Base-by-base conservation (phyloP, 2,113 vertebrate genomes). In the Aspiorhynchus laticeps region DNA sequence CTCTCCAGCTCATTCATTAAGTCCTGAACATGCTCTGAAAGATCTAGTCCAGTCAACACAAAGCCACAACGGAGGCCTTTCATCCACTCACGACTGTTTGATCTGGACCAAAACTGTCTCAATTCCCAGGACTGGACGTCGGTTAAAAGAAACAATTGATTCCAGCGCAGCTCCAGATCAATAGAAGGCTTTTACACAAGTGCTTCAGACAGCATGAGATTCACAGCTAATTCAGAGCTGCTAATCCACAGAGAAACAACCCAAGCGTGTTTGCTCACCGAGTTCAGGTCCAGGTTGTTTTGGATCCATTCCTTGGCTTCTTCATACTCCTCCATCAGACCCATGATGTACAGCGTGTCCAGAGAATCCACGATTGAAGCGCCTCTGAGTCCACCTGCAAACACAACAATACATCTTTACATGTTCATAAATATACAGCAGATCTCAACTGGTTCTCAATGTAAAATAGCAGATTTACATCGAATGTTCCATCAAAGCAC, bases 281-380 rank as follows among this genome's bases (percentile, higher is more conserved):
- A 96, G 1, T 97, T 98, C 36, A 99, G 93, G 88, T 98, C 97
- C 87, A 99, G 96, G 92, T 91, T 97, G 88, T 93, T 96, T 91
- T 96, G 93, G 75, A 99, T 97, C 98, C 98, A 99, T 83, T 95
- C 93, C 93, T 96, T 97, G 87, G 98, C 98, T 83, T 99, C 97
- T 26, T 96, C 95, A 90, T 97, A 99, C 87, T 99, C 97, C 15
- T 99, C 96, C 90, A 95, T 95, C 63, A 99, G 91, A 67, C 97
- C 97, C 98, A 99, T 99, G 91, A 99, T 97, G 88, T 97, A 98
- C 56, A 99, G 95, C 0, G 98, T 98, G 73, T 99, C 98, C 59
- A 99, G 95, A 46, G 98, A 97, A 77, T 99, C 98, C 0, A 99
- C 95, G 90, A 99, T 94, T 0, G 97, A 97, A 0, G 98, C 98